Base-by-base conservation (phyloP, 2,797 vertebrate species). In the Mico argentatus region DNA sequence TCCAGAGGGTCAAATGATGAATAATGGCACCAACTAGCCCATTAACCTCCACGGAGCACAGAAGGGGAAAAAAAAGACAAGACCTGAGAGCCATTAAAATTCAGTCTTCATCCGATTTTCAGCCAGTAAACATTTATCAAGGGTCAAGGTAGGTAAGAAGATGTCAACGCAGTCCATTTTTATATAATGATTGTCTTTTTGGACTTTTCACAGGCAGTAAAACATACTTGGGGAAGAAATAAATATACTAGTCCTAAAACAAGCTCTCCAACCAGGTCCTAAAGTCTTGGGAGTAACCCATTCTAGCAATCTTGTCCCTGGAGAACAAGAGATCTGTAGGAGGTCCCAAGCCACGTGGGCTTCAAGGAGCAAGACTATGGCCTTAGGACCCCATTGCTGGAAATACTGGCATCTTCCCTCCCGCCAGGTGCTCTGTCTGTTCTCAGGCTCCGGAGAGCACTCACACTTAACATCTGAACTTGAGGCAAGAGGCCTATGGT, bases 71-170 rank as follows among this genome's bases (percentile, higher is more conserved):
- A 73, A 64, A 55, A 81, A 91, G 9, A 8, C 10, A 95, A 92
- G 88, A 85, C 67, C 73, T 52, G n/a, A 76, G 73, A 82, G 20
- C 79, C 92, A 94, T 44, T 83, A 79, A 96, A 76, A 96, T 33
- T 36, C 88, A 96, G 41, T 76, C 48, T 67, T 81, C 93, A 93
- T 52, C 75, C 64, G 41, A 44, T 94, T 87, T 92, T 67, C 55
- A 76, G 89, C 85, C 91, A 91, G 57, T 61, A 90, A 86, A 88
- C 75, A 72, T 72, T 82, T 50, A 52, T 70, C 59, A 80, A 91
- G 55, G 52, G 13, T 33, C 59, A 52, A 82, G 50, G 64, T 19
- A 85, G 26, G 15, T 55, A 94, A 81, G 82, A 90, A 30, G 70
- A 14, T 44, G 61, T 59, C 89, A 91, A 17, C n/a, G 17, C 1